These are phyloP conservation scores for Cirrhinus molitorella DNA, from an alignment of 2,797 vertebrate species.

Conservation along the genomic window DNA sequence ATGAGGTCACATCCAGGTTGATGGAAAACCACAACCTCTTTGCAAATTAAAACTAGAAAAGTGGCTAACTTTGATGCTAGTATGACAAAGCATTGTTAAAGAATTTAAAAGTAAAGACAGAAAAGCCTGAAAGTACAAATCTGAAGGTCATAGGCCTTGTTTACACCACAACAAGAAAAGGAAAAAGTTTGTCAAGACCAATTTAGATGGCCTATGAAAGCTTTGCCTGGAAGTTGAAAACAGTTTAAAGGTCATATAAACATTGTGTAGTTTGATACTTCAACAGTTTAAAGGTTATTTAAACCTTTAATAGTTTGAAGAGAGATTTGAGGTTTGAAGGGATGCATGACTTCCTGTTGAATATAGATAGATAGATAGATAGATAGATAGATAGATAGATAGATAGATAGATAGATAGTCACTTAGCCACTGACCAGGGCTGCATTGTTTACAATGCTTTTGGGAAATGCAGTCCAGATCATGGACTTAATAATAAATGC, in stretches of 20 bases:
- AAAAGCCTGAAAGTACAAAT: not conserved
- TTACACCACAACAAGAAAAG: not conserved
- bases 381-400: no score
- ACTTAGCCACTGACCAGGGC: no score
- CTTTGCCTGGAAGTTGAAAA: not conserved
- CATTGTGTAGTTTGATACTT: not conserved
- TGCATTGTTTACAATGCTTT: no score
- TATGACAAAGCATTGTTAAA: not conserved
- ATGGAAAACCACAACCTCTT: constrained; percentile 42
- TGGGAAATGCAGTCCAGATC: no score
- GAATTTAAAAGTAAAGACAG: not conserved
- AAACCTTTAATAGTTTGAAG: not conserved
- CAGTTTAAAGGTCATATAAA: not conserved
- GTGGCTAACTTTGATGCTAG: not conserved
- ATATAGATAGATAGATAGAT: no score
- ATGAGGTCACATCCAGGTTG: constrained; percentile 83
- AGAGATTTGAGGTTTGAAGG: not conserved
- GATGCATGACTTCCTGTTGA: not conserved
- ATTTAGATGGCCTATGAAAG: not conserved
- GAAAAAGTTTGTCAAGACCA: constrained; percentile 13
- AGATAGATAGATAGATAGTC: not conserved
- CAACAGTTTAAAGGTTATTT: not conserved
- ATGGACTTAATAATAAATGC: constrained; percentile 42
- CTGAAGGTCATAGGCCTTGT: constrained; percentile 2
- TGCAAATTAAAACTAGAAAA: constrained; percentile 12